phyloP scores from a whole-genome alignment of 1,140 invertebrate species.

The Ceratoteleas bidentatus region DNA sequence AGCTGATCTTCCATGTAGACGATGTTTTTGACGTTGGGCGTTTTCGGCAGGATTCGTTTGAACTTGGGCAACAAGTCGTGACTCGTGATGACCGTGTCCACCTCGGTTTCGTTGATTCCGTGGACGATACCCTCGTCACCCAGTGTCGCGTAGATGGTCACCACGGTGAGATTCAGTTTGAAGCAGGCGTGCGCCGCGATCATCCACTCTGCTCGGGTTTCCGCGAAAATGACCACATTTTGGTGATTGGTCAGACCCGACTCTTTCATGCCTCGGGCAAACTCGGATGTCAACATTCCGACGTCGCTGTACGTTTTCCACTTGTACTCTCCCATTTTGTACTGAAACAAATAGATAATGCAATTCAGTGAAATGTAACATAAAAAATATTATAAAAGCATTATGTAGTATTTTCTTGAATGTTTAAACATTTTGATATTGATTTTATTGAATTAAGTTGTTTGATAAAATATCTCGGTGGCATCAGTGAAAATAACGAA shows the following conservation, averaged over 20 bases:
- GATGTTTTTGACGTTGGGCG: conserved; percentile 88
- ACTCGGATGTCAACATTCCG: conserved; percentile 86
- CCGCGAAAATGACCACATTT: conserved; percentile 96
- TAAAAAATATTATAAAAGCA: no score
- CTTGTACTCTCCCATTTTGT: conserved; percentile 95
- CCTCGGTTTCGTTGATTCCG: conserved; percentile 98
- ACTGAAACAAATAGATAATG: conserved; percentile 80
- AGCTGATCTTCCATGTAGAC: conserved; percentile 95
- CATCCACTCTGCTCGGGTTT: conserved; percentile 98
- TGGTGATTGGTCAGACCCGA: conserved; percentile 84
- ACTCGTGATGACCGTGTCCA: conserved; percentile 93
- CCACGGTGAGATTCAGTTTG: conserved; percentile 92
- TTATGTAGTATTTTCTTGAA: no score
- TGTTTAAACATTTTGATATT: no score
- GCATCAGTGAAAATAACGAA: no score
- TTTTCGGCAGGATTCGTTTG: conserved; percentile 87
- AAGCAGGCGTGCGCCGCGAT: conserved; percentile 96
- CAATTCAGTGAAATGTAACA: not conserved
- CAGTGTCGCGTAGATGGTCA: conserved; percentile 98
- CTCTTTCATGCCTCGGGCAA: conserved; percentile 90
- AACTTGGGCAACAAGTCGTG: conserved; percentile 95
- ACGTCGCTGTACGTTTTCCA: conserved; percentile 94
- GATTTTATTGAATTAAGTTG: no score
- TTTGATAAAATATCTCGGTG: no score
- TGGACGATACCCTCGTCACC: conserved; percentile 98